Percentiles rank a stretch among this genome's conserved stretches.
Conservation (phyloP, 1,140 invertebrate species). For the Dendrolimus kikuchii region DNA sequence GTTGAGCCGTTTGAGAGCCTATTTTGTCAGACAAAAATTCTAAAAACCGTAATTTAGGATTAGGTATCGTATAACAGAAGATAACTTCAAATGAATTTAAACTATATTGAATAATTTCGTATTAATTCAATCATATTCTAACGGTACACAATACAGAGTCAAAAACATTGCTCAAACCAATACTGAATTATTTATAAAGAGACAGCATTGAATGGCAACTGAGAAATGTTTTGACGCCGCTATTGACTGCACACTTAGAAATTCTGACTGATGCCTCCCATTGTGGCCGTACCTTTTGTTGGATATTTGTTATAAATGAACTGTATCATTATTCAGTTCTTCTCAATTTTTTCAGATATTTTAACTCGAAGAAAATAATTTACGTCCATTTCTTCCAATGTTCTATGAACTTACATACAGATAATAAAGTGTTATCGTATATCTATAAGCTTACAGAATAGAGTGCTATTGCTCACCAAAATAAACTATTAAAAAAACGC, state of each 20-base stretch:
- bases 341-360: neutral
- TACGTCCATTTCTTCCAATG: too few relatives aligned
- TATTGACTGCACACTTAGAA: conserved; percentile 56
- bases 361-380: too few relatives aligned
- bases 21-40: too few relatives aligned
- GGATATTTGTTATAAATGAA: conserved; percentile 33
- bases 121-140: conserved; percentile 5
- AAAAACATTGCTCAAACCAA: conserved; percentile 21
- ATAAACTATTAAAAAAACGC: too few relatives aligned
- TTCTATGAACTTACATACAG: too few relatives aligned
- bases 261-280: conserved; percentile 46
- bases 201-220: conserved; percentile 39
- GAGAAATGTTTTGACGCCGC: conserved; percentile 47
- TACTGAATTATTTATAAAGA: conserved; percentile 62
- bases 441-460: too few relatives aligned
- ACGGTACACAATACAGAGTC: conserved; percentile 4
- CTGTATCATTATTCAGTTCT: conserved; percentile 27
- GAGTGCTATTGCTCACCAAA: too few relatives aligned
- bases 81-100: neutral
- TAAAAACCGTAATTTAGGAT: too few relatives aligned
- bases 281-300: conserved; percentile 40
- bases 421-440: too few relatives aligned
- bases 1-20: too few relatives aligned
- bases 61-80: too few relatives aligned
- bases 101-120: neutral